Conservation (phyloP, 2,113 vertebrate genomes). For the Dipodomys ordii region DNA sequence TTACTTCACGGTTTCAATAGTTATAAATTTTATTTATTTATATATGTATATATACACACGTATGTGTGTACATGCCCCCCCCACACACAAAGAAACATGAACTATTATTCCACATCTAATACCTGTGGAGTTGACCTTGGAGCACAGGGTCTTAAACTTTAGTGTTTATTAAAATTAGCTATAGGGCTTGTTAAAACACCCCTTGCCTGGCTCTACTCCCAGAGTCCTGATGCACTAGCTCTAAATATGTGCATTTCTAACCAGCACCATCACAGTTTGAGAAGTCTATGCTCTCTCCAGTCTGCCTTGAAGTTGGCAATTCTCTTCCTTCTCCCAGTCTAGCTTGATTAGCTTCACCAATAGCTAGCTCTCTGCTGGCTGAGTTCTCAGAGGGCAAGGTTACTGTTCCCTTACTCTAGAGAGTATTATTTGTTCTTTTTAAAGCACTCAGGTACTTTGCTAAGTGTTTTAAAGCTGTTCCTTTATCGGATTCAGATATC, state of each 20-base stretch:
- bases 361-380: background rate
- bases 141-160: background rate
- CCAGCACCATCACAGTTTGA: background rate
- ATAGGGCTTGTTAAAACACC: background rate
- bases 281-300: background rate
- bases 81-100: rapidly evolving
- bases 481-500: background rate
- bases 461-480: background rate
- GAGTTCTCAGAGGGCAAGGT: background rate
- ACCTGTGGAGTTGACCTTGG: background rate
- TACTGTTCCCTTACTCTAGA: background rate
- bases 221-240: background rate
- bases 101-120: background rate
- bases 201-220: background rate
- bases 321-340: background rate
- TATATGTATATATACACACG: rapidly evolving
- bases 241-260: background rate
- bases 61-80: rapidly evolving
- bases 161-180: background rate
- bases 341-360: background rate
- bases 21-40: background rate
- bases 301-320: background rate
- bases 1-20: background rate
- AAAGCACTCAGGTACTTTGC: background rate
- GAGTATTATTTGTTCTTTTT: background rate